Percentiles rank a stretch among this genome's conserved stretches.
Conservation (phyloP, 2,888 invertebrate species). For the Pardosa pseudoannulata region DNA sequence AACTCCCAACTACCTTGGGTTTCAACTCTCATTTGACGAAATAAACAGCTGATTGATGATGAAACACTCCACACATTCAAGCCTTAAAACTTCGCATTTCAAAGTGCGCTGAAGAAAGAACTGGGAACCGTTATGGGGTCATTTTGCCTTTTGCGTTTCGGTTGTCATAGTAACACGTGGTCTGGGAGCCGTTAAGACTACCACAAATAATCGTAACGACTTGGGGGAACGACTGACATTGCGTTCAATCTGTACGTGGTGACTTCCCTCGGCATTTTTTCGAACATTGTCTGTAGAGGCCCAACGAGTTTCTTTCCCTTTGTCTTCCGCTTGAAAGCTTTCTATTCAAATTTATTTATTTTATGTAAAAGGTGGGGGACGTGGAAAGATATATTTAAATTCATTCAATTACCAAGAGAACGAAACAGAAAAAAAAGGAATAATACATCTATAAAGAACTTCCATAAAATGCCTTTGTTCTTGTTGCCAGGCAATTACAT, state of each 20-base stretch:
- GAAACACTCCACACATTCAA: neutral
- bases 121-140: neutral
- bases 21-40: neutral
- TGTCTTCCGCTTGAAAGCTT: neutral
- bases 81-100: neutral
- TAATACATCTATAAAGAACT: too few relatives aligned
- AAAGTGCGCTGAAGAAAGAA: neutral
- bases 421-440: too few relatives aligned
- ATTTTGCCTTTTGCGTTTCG: constrained; percentile 1
- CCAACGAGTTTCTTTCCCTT: neutral
- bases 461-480: too few relatives aligned
- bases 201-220: constrained; percentile 70
- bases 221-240: constrained; percentile 31
- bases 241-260: constrained; percentile 44
- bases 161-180: constrained; percentile 57
- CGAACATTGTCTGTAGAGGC: neutral
- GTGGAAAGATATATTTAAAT: too few relatives aligned
- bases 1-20: too few relatives aligned
- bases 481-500: too few relatives aligned
- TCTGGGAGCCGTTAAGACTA: constrained; percentile 65
- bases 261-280: neutral
- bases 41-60: neutral
- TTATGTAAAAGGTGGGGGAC: neutral
- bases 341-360: neutral
- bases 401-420: too few relatives aligned